Conservation (phyloP, 2,797 vertebrate species). For the Toxotes lorentzi region DNA sequence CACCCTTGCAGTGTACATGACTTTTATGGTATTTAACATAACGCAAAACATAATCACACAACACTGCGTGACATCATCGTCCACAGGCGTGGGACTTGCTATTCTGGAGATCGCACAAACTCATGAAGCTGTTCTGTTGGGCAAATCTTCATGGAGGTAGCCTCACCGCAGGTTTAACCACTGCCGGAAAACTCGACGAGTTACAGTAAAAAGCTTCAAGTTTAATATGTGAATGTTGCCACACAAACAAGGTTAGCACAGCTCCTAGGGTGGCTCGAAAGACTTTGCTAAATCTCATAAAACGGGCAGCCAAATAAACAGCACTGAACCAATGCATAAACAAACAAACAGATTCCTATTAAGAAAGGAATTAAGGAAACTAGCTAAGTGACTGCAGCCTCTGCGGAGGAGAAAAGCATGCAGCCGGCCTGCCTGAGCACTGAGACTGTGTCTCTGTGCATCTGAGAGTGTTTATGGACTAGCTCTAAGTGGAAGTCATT, state of each 20-base stretch:
- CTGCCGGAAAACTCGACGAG: constrained; percentile 62
- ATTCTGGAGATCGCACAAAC: constrained; percentile 57
- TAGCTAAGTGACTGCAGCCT: constrained; percentile 76
- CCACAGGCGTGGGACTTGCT: constrained; percentile 62
- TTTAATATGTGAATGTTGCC: constrained; percentile 63
- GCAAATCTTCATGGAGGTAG: constrained; percentile 63
- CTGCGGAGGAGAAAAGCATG: constrained; percentile 64
- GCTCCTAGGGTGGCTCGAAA: constrained; percentile 61
- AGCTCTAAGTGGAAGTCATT: constrained; percentile 87
- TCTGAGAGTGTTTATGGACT: constrained; percentile 87
- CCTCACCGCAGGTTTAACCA: constrained; percentile 55
- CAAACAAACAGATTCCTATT: constrained; percentile 82
- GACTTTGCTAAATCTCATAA: constrained; percentile 72
- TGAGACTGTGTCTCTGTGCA: constrained; percentile 76
- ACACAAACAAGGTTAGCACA: constrained; percentile 58
- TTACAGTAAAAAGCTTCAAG: constrained; percentile 67
- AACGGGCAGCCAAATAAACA: constrained; percentile 78
- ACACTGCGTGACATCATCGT: constrained; percentile 70
- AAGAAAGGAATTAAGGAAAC: constrained; percentile 78
- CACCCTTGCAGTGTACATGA: constrained; percentile 72
- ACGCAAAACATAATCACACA: constrained; percentile 70
- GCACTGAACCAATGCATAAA: constrained; percentile 73
- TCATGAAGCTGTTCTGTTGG: constrained; percentile 38
- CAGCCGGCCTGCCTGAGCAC: constrained; percentile 55
- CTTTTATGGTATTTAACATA: constrained; percentile 74